Evolutionary conservation across 2,888 invertebrate genomes (phyloP).

Genomic region (Homarus gammarus): DNA sequence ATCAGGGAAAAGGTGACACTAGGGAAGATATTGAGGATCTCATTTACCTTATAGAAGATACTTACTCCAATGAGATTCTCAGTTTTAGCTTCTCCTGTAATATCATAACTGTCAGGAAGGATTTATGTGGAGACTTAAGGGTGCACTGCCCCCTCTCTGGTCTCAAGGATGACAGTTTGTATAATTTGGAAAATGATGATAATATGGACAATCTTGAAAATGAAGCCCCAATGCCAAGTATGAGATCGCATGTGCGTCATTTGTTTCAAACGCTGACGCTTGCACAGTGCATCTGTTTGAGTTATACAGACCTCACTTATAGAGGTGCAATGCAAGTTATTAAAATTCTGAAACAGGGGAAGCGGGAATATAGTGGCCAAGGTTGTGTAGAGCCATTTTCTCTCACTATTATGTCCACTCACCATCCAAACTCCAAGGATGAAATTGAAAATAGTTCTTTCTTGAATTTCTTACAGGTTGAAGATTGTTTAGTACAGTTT

Average conservation of each 20-base stretch:
- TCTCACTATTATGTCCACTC: background rate
- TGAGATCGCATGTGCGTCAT: background rate
- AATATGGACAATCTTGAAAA: background rate
- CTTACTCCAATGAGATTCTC: slow-evolving; percentile 35
- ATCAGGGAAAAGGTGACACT: background rate
- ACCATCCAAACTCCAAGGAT: background rate
- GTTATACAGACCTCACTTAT: background rate
- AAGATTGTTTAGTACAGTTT: background rate
- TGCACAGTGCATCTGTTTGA: slow-evolving; percentile 19
- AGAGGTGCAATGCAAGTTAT: background rate
- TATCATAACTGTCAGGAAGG: slow-evolving; percentile 19
- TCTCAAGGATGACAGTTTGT: slow-evolving; percentile 14
- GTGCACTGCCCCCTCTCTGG: slow-evolving; percentile 18
- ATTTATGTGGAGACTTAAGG: slow-evolving; percentile 51
- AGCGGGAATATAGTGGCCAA: background rate
- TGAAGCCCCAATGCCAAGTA: too few relatives aligned
- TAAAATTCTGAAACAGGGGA: background rate
- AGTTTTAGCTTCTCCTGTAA: slow-evolving; percentile 22
- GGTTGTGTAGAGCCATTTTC: slow-evolving; percentile 20
- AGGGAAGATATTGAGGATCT: slow-evolving; percentile 25
- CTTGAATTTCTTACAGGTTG: background rate
- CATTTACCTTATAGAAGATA: slow-evolving; percentile 1
- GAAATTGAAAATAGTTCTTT: slow-evolving; percentile 9
- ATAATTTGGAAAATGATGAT: background rate
- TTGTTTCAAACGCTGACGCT: background rate